A percentile compares a stretch with the other conserved stretches of the same genome.
phyloP scores from a whole-genome alignment of 2,888 invertebrate species.

The Cotesia congregata region DNA sequence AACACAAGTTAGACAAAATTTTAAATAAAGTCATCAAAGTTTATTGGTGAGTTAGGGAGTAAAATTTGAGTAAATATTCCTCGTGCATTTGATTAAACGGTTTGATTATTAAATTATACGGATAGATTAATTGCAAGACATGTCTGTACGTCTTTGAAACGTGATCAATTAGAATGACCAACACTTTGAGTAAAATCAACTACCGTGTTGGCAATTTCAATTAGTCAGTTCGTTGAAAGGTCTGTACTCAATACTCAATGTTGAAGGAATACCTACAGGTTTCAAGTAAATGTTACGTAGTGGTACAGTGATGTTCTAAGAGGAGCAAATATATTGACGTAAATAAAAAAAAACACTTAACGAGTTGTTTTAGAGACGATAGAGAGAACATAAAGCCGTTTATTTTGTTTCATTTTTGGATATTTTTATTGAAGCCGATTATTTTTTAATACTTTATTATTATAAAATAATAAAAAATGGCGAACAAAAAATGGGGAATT shows the following conservation, averaged over 20 bases:
- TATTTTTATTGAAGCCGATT: neutral
- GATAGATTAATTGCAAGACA: neutral
- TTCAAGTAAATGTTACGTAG: neutral
- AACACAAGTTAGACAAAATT: no score
- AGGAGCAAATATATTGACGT: neutral
- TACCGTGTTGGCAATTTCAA: neutral
- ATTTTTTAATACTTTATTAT: conserved; percentile 25
- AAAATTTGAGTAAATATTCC: no score
- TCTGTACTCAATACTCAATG: neutral
- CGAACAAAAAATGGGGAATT: neutral
- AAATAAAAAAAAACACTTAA: conserved; percentile 6
- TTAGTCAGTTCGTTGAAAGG: conserved; percentile 11
- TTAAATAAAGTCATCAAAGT: no score
- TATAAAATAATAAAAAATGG: no score
- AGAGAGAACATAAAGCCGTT: conserved; percentile 14
- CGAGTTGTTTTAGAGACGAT: conserved; percentile 12
- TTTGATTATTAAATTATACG: neutral
- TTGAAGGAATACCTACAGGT: conserved; percentile 12
- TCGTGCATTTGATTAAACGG: neutral
- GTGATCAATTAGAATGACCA: conserved; percentile 7
- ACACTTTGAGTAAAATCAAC: conserved; percentile 16
- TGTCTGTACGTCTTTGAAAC: neutral
- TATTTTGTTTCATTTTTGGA: neutral
- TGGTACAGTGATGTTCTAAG: neutral
- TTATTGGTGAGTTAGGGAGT: no score